A percentile compares a stretch with the other conserved stretches of the same genome.
Conservation (phyloP, 2,797 vertebrate genomes). For the Channa striata region DNA sequence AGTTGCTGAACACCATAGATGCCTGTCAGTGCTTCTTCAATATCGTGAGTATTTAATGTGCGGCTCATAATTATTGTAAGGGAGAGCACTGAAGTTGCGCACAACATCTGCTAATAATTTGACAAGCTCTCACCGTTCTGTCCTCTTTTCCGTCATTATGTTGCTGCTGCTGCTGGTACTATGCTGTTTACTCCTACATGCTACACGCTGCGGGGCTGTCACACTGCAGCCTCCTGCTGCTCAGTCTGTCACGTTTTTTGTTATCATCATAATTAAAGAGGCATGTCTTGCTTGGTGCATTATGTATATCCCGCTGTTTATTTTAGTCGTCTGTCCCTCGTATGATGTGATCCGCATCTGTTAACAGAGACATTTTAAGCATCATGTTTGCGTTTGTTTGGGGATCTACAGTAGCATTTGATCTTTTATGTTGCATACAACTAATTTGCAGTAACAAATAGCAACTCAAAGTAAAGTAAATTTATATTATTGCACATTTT, state of each 20-base stretch:
- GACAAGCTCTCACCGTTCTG: constrained; percentile 10
- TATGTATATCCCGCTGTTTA: constrained; percentile 31
- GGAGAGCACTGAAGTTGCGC: neutral
- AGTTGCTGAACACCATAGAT: constrained; percentile 94
- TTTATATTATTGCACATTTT: too few relatives aligned
- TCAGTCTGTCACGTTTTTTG: constrained; percentile 9
- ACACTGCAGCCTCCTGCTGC: neutral
- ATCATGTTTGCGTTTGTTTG: too few relatives aligned
- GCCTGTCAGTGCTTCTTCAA: constrained; percentile 94
- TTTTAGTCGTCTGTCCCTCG: neutral
- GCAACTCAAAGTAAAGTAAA: too few relatives aligned
- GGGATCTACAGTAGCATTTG: neutral
- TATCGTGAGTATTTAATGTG: constrained; percentile 86
- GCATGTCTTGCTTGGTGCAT: constrained; percentile 9
- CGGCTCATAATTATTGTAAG: neutral
- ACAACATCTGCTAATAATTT: constrained; percentile 21
- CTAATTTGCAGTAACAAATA: too few relatives aligned
- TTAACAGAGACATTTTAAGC: neutral
- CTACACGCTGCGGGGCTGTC: neutral
- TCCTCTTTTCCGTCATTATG: neutral
- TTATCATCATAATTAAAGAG: constrained; percentile 23
- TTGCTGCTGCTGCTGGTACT: neutral
- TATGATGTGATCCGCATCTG: constrained; percentile 8
- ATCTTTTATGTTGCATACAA: neutral
- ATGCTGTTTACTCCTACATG: neutral